Evolutionary conservation across 2,113 vertebrate genomes (phyloP), one percentile per base, ranked within the genome.

Genomic region (Oostethus manadensis): DNA sequence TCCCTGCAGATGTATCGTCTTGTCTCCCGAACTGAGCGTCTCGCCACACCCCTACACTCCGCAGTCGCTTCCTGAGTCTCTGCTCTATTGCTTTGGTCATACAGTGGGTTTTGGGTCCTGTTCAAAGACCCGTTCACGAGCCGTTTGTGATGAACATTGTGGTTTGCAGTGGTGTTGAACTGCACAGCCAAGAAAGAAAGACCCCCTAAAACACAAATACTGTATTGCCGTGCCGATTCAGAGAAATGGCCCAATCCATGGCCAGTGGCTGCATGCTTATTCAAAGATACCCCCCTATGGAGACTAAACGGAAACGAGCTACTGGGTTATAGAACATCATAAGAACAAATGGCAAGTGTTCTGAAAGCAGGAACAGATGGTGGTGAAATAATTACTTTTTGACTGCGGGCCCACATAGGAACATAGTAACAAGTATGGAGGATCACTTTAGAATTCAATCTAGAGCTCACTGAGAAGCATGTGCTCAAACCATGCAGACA

Each of bases 191-290:
- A 14, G 47, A 53, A 35, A 18, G 58, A 68, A 53, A 50, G 0
- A 8, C 18, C 26, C 20, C 17, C 35, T 16, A 56, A 16, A 57
- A 64, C 18, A 61, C n/a, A 71, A 23, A 72, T 56, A 60, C 71
- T 61, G 70, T 64, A n/a, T n/a, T n/a, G n/a, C n/a, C n/a, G n/a
- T n/a, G n/a, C 53, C 60, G 73, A 70, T 51, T 64, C 61, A 70
- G 66, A 73, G 79, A 87, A 89, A 88, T 85, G 80, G 81, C 66
- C 75, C 81, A 83, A 86, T 89, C 81, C 70, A 84, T 89, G 83
- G 85, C 73, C 62, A 59, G 78, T 18, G 62, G 72, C 76, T 71
- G 62, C 65, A 58, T 62, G 68, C 66, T 82, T 73, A 80, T 59
- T 78, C 73, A 78, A 72, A 80, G 63, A 67, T 64, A 66, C 61